These are phyloP conservation scores for Scytalopus superciliaris DNA, from an alignment of 2,113 vertebrate species.

Conservation along the genomic window DNA sequence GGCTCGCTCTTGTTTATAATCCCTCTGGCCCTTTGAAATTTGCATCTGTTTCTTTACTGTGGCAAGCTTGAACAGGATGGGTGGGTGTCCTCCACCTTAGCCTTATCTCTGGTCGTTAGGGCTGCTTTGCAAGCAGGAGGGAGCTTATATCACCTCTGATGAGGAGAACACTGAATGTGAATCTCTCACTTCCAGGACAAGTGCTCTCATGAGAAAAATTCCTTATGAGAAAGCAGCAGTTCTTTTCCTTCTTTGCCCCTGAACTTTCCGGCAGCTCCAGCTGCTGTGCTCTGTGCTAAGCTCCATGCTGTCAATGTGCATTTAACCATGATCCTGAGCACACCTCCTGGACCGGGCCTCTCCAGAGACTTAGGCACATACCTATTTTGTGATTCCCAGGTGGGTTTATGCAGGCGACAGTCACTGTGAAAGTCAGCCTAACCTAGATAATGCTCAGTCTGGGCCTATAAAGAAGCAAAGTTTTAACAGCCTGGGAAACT, in stretches of 20 bases:
- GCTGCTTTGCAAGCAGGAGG: background rate
- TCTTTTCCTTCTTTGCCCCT: background rate
- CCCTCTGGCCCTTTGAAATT: slow-evolving; percentile 45
- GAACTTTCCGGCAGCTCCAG: background rate
- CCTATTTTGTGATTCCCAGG: slow-evolving; percentile 10
- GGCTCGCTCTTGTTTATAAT: slow-evolving; percentile 36
- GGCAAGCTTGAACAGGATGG: slow-evolving; percentile 36
- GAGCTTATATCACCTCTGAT: background rate
- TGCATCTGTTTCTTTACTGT: slow-evolving; percentile 36
- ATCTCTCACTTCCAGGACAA: slow-evolving; percentile 13
- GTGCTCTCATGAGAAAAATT: slow-evolving; percentile 21
- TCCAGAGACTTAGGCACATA: background rate
- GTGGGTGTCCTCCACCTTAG: slow-evolving; percentile 44
- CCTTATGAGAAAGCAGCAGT: background rate
- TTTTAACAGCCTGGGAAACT: background rate
- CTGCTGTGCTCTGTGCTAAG: background rate
- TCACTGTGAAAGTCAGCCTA: background rate
- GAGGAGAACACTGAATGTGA: background rate
- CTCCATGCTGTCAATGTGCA: slow-evolving; percentile 16
- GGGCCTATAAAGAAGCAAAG: background rate
- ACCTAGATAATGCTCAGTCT: slow-evolving; percentile 7
- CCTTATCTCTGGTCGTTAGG: slow-evolving; percentile 27
- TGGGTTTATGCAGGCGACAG: background rate
- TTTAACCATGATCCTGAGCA: slow-evolving; percentile 20
- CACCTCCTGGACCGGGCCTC: slow-evolving; percentile 20